Evolutionary conservation across 2,888 invertebrate genomes (phyloP), one percentile per base, ranked within the genome.

Genomic region (Eristalis pertinax): DNA sequence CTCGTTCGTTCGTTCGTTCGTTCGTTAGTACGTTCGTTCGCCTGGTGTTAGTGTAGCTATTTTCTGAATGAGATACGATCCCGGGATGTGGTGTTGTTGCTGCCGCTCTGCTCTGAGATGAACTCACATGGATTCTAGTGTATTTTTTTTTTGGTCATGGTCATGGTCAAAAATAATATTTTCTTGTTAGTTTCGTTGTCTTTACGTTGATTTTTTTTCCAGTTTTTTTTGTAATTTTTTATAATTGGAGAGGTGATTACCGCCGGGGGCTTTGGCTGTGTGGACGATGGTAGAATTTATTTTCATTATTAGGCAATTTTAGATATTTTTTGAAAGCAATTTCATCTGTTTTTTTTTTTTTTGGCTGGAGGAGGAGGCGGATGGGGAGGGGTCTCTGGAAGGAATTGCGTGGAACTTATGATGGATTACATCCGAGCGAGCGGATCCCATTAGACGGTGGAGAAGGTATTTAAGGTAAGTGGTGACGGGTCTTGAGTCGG

Each of bases 141-240:
- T 24, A 15, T 60, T 60, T 60, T 24, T 65, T 83, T 79, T 85
- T 84, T 84, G 87, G 87, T 87, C 87, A 87, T 84, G 83, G 87
- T 84, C 87, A 87, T 84, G 87, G 87, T 84, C 87, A 84, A 84
- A 83, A 84, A 80, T 84, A 73, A 76, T 80, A 75, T 78, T 82
- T 78, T 67, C 62, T 60, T 79, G 29, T 74, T 62, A 67, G 43
- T 56, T 67, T 62, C 35, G 63, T 76, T 65, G 65, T 65, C 38
- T 50, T 50, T 50, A 2, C 19, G 50, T 63, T 29, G 15, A 56
- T 29, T 29, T 77, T 68, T 63, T 60, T 69, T 62, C 60, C n/a
- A 19, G 19, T 63, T 84, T 15, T 43, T 82, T 77, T 73, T 69
- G 68, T 85, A 81, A 81, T 65, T 22, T 64, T 69, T 74, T 68